Conservation (phyloP, 53 echinoderm and acorn worm species). For the Patiria pectinifera region DNA sequence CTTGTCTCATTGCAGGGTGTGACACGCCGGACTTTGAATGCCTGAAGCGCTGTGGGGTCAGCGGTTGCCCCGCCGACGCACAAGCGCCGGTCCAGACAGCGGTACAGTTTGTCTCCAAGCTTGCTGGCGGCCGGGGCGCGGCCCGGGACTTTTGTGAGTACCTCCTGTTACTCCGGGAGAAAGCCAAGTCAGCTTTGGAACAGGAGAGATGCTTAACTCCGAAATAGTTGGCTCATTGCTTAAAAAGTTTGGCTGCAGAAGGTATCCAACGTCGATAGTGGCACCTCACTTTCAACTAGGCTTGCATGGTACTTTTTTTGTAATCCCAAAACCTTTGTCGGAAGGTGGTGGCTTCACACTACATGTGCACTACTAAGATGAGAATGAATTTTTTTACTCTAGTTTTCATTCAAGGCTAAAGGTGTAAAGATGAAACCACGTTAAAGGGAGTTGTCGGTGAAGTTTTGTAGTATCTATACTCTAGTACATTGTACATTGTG, state of each 20-base stretch:
- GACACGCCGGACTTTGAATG: conserved; percentile 81
- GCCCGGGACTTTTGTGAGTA: conserved; percentile 93
- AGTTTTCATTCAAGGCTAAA: no score
- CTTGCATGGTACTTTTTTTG: no score
- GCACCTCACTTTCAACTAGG: conserved; percentile 43
- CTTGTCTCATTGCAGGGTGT: conserved; percentile 53
- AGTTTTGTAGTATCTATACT: no score
- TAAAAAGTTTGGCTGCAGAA: background rate
- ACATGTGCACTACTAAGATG: no score
- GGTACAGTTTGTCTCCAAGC: conserved; percentile 77
- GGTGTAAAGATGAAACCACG: no score
- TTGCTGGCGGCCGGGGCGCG: conserved; percentile 85
- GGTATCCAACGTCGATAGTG: no score
- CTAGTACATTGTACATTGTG: no score
- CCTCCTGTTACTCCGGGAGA: conserved; percentile 81
- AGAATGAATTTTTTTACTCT: no score
- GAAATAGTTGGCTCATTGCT: background rate
- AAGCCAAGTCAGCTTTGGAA: conserved; percentile 80
- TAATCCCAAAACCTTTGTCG: no score
- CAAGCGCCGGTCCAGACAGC: conserved; percentile 66
- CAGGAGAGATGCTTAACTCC: conserved; percentile 25
- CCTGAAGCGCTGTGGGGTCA: conserved; percentile 81
- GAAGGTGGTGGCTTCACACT: no score
- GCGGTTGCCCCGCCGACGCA: conserved; percentile 84
- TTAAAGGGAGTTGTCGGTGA: no score